These are phyloP conservation scores for Orthonevra nobilis DNA, from an alignment of 2,888 invertebrate genomes.

Conservation along the genomic window DNA sequence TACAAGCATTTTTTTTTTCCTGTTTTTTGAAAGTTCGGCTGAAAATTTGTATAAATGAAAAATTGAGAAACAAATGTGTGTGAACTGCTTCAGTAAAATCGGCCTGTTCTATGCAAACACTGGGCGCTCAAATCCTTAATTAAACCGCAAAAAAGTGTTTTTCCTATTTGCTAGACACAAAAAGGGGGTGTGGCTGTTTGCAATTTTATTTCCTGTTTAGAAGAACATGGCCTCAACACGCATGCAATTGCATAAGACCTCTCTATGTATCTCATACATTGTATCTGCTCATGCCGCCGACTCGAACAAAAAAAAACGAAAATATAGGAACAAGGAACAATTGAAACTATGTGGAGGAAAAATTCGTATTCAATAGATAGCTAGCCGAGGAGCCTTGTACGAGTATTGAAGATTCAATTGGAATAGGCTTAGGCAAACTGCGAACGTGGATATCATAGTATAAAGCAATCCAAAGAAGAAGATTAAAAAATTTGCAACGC, in stretches of 20 bases:
- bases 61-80: conserved; percentile 19
- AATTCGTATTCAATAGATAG: conserved; percentile 58
- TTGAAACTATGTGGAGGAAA: conserved; percentile 49
- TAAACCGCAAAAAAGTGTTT: conserved; percentile 65
- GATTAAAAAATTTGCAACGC: no score
- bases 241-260: conserved; percentile 65
- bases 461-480: no score
- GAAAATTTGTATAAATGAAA: no score
- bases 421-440: no score
- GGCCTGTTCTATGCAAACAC: conserved; percentile 19
- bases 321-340: conserved; percentile 15
- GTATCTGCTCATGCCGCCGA: conserved; percentile 22
- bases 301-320: conserved; percentile 7
- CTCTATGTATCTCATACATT: conserved; percentile 39
- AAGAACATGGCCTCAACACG: conserved; percentile 67
- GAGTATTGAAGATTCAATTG: conserved; percentile 58
- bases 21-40: no score
- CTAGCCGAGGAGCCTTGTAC: conserved; percentile 7
- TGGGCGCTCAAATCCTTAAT: conserved; percentile 66
- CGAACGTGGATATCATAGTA: no score
- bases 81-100: conserved; percentile 66
- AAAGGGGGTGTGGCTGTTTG: conserved; percentile 69
- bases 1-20: no score
- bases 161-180: conserved; percentile 66
- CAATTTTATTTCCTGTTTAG: conserved; percentile 66